Percentiles rank a stretch among this genome's conserved stretches.
Conservation (phyloP, 2,797 vertebrate genomes). For the Diglossa cyanea region DNA sequence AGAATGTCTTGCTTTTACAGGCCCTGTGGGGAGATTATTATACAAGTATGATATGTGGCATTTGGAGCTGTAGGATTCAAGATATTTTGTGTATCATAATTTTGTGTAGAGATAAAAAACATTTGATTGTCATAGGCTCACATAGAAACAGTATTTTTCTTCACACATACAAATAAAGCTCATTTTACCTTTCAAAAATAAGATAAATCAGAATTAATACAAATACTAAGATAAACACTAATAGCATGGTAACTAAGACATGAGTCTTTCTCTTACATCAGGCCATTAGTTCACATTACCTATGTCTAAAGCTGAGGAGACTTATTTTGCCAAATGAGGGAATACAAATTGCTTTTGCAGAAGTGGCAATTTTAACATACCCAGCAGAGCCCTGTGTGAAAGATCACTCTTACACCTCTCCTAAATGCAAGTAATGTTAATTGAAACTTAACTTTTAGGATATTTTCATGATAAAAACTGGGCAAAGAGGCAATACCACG, state of each 20-base stretch:
- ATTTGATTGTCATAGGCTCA: not conserved
- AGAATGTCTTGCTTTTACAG: not conserved
- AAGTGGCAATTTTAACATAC: not conserved
- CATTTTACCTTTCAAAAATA: not conserved
- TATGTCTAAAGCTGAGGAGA: not conserved
- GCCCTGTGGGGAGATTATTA: not conserved
- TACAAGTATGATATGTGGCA: not conserved
- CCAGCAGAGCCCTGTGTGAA: not conserved
- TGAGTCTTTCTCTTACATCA: not conserved
- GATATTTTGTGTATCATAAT: not conserved
- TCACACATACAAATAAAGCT: not conserved
- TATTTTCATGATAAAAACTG: not conserved
- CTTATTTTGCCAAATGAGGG: not conserved
- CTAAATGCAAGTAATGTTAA: not conserved
- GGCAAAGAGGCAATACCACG: not conserved
- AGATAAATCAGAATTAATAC: not conserved
- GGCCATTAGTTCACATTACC: not conserved
- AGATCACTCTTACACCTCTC: not conserved
- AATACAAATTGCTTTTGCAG: not conserved
- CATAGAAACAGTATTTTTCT: not conserved
- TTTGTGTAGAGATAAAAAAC: not conserved
- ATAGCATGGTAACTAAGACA: not conserved
- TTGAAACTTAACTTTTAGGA: not conserved
- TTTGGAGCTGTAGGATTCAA: not conserved
- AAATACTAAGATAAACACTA: not conserved